These are phyloP conservation scores for Hiodon alosoides DNA, from an alignment of 2,113 vertebrate genomes.

Conservation along the genomic window DNA sequence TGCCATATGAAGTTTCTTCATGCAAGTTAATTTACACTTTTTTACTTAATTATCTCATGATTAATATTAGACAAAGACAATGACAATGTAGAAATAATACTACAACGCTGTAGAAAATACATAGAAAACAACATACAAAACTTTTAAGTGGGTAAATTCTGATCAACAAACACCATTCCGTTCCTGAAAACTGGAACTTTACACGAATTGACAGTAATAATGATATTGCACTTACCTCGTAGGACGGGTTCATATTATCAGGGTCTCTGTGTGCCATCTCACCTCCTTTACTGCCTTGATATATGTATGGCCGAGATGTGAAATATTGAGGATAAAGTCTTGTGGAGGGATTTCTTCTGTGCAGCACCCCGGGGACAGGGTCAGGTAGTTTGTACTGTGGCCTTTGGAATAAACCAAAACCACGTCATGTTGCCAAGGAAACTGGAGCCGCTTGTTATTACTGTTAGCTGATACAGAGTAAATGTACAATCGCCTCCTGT, in stretches of 20 bases:
- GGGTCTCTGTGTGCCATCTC: conserved; percentile 42
- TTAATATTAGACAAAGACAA: no score
- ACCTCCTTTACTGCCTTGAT: conserved; percentile 38
- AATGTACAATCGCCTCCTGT: neutral
- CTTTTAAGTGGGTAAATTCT: neutral
- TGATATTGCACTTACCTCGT: conserved; percentile 44
- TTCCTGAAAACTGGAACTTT: neutral
- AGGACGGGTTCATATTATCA: conserved; percentile 36
- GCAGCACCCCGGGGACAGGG: conserved; percentile 5
- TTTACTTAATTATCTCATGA: no score
- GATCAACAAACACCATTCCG: neutral
- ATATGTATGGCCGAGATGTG: conserved; percentile 43
- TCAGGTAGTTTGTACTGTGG: neutral
- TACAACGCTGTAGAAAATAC: no score
- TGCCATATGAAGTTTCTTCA: no score
- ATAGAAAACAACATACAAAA: no score
- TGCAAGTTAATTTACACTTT: no score
- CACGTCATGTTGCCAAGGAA: conserved; percentile 14
- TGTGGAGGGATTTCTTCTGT: neutral
- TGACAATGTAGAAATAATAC: no score
- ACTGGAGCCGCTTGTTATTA: neutral
- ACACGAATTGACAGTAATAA: conserved; percentile 1
- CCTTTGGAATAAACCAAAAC: neutral
- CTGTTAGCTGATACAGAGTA: neutral
- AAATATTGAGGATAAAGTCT: conserved; percentile 4